Conservation (phyloP, 2,113 vertebrate genomes). For the Dryoscopus gambensis region DNA sequence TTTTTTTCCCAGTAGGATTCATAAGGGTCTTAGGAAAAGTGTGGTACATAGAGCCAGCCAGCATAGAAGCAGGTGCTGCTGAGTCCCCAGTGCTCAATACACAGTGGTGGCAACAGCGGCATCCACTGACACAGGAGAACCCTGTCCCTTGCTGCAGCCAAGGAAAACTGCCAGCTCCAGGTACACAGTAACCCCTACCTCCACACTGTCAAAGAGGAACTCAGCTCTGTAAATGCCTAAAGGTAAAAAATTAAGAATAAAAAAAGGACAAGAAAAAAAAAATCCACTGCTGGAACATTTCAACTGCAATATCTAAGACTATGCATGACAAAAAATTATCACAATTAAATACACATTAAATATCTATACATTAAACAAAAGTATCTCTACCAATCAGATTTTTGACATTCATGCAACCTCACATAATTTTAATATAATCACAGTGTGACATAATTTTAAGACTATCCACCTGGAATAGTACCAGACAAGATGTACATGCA, state of each 20-base stretch:
- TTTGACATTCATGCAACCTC: neutral
- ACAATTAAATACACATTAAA: neutral
- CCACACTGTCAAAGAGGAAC: neutral
- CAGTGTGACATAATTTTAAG: neutral
- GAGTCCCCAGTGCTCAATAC: neutral
- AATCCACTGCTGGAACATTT: neutral
- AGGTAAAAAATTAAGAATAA: neutral
- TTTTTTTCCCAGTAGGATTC: neutral
- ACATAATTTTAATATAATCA: neutral
- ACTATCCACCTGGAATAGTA: neutral
- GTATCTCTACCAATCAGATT: neutral
- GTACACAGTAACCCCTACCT: neutral
- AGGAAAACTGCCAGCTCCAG: neutral
- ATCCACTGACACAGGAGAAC: rapidly evolving
- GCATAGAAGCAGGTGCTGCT: rapidly evolving
- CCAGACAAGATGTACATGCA: neutral
- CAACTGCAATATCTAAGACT: neutral
- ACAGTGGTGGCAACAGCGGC: rapidly evolving
- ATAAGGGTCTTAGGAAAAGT: neutral
- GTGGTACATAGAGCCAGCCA: neutral
- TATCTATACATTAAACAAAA: neutral
- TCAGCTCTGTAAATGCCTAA: neutral
- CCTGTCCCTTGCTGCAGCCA: neutral
- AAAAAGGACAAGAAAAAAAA: neutral
- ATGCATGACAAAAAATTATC: neutral